Conservation (phyloP, 2,888 invertebrate genomes). For the Thera britannica region DNA sequence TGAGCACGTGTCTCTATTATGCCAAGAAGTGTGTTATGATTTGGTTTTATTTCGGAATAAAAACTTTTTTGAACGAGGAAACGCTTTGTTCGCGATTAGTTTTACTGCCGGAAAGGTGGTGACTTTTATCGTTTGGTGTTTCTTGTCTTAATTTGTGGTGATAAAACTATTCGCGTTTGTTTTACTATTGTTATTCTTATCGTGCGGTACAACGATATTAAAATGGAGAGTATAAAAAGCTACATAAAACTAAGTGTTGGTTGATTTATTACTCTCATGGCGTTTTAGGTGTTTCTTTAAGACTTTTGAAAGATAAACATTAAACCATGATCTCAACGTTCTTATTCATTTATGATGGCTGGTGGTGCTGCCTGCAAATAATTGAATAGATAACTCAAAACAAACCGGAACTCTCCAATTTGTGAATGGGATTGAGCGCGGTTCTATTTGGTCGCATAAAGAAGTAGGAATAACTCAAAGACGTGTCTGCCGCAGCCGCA, state of each 20-base stretch:
- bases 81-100: slow-evolving; percentile 42
- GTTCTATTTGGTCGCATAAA: slow-evolving; percentile 51
- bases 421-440: slow-evolving; percentile 42
- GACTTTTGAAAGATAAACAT: background rate
- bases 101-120: slow-evolving; percentile 39
- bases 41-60: slow-evolving; percentile 42
- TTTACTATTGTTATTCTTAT: slow-evolving; percentile 14
- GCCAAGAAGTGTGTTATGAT: slow-evolving; percentile 44
- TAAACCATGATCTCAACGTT: background rate
- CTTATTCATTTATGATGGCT: background rate
- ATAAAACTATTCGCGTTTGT: slow-evolving; percentile 24
- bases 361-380: slow-evolving; percentile 9
- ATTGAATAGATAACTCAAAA: slow-evolving; percentile 11
- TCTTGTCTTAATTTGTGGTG: slow-evolving; percentile 33
- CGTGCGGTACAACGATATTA: slow-evolving; percentile 14
- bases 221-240: slow-evolving; percentile 12
- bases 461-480: slow-evolving; percentile 45
- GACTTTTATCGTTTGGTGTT: slow-evolving; percentile 31
- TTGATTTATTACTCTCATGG: slow-evolving; percentile 8
- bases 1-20: slow-evolving; percentile 45
- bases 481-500: slow-evolving; percentile 46
- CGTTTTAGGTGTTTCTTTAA: background rate
- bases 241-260: background rate
- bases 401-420: slow-evolving; percentile 27
- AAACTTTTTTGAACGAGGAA: slow-evolving; percentile 38